These are phyloP conservation scores for Euplagia quadripunctaria DNA, from an alignment of 2,888 invertebrate species.

Conservation along the genomic window DNA sequence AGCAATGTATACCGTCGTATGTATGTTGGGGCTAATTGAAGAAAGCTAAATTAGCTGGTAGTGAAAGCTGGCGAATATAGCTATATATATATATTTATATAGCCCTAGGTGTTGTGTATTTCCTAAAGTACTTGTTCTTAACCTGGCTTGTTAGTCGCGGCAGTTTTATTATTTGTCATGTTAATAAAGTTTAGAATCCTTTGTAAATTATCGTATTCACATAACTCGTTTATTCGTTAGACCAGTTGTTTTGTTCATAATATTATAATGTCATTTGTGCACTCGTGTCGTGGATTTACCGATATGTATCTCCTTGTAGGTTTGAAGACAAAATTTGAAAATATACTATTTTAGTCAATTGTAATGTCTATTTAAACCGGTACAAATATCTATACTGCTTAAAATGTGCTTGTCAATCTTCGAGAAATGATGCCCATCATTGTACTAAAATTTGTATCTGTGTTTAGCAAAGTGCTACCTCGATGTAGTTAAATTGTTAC, in stretches of 20 bases:
- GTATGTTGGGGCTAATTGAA: neutral
- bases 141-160: neutral
- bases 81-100: neutral
- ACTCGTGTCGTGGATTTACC: neutral
- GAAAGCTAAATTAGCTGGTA: slow-evolving; percentile 9
- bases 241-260: neutral
- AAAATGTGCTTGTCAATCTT: too few species aligned
- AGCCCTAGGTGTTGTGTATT: neutral
- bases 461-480: slow-evolving; percentile 33
- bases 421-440: neutral
- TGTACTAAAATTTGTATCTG: neutral
- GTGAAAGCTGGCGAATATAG: neutral
- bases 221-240: too few species aligned
- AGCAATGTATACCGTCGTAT: neutral
- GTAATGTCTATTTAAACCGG: neutral
- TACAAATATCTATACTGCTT: neutral
- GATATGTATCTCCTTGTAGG: neutral
- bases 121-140: neutral
- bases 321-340: neutral
- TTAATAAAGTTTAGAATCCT: neutral
- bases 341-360: neutral
- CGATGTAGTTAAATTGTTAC: slow-evolving; percentile 25
- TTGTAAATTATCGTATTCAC: neutral
- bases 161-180: neutral
- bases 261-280: neutral